These are phyloP conservation scores for Cnemophilus loriae DNA, from an alignment of 2,113 vertebrate genomes.

Conservation along the genomic window DNA sequence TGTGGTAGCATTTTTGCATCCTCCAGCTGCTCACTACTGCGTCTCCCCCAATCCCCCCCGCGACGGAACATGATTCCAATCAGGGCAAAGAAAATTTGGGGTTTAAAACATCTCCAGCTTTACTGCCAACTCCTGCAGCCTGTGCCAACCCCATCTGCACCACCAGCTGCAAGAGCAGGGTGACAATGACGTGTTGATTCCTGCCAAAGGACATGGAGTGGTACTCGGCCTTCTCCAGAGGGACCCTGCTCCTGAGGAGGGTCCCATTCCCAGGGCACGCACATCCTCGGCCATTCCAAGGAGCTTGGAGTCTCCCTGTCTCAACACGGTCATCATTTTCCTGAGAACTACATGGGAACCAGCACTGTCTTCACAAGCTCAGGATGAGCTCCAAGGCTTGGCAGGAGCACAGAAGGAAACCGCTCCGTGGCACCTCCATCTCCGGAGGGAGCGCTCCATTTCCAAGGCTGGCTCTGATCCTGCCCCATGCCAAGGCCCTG, in stretches of 20 bases:
- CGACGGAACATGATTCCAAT: fast-evolving
- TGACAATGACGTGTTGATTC: not conserved
- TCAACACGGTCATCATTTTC: not conserved
- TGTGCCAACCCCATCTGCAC: not conserved
- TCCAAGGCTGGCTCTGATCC: not conserved
- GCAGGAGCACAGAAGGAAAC: not conserved
- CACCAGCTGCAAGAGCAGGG: not conserved
- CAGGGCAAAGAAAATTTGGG: not conserved
- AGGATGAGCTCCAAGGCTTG: not conserved
- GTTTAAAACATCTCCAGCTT: not conserved
- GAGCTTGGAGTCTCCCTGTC: not conserved
- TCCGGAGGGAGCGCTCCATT: not conserved
- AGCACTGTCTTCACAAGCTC: not conserved
- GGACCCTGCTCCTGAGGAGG: fast-evolving
- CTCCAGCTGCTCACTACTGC: not conserved
- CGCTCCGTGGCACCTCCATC: not conserved
- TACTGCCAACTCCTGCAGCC: not conserved
- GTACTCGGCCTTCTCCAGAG: not conserved
- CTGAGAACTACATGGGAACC: not conserved
- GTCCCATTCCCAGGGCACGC: not conserved
- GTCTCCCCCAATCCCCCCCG: not conserved
- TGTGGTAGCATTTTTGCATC: not conserved
- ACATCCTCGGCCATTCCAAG: fast-evolving
- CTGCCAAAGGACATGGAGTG: not conserved
- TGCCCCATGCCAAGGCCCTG: not conserved